Base-by-base conservation (phyloP, 1,140 invertebrate genomes). In the Chironomus striatipennis region DNA sequence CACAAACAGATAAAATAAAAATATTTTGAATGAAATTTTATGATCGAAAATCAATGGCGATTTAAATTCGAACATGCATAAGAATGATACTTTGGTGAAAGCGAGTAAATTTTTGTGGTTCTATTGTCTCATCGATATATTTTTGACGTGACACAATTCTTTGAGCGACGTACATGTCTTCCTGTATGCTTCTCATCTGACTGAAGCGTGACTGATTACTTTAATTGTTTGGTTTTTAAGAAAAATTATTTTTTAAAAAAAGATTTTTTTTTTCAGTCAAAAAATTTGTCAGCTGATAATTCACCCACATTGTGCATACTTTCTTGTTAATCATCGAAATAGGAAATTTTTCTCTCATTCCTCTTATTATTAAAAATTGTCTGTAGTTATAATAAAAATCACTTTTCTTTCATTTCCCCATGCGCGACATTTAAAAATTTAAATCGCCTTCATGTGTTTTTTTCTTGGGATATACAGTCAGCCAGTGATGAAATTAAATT, bases 361-460 rank as follows among this genome's bases (percentile, higher is more conserved):
- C n/a, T 57, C 47, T 57, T 57, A 7, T 57, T 57, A 57, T 57
- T 57, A 15, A 15, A n/a, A n/a, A 57, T n/a, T 57, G 47, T 57
- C 47, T 57, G 47, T n/a, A n/a, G 12, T 57, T 57, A 57, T 57
- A 57, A 15, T 5, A 57, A 57, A 57, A 15, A 12, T 57, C 47
- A 57, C 47, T 34, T 34, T 34, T 34, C 24, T 57, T 57, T 57
- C n/a, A 57, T 57, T 57, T 57, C n/a, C n/a, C 5, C 10, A 20
- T 70, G 18, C 18, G 65, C 18, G 65, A 70, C 65, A 70, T 70
- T 70, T 70, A 70, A 70, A 70, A 70, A 70, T 70, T n/a, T 70
- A 70, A 70, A 70, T 70, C 65, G 65, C 65, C 65, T 70, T 70
- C 18, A 70, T n/a, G 12, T 57, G n/a, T 57, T 57, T 47, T 47